Evolutionary conservation across 2,113 vertebrate species (phyloP).

Genomic region (Rana temporaria): DNA sequence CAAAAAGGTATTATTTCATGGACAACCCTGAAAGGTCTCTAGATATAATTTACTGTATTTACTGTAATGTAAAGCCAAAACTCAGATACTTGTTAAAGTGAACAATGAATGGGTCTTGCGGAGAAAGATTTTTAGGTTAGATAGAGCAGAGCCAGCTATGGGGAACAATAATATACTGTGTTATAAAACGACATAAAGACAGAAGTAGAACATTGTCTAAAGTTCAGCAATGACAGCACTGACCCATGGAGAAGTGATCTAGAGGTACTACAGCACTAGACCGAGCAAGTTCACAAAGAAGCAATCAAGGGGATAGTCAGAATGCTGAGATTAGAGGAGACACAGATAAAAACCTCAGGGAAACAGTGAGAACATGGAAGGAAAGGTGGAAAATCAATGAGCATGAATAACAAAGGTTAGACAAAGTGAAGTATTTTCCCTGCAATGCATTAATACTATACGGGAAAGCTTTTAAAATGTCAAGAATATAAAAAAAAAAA

Average conservation of each 20-base stretch:
- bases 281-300: constrained; percentile 22
- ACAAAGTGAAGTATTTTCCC: constrained; percentile 56
- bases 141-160: constrained; percentile 11
- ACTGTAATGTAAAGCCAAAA: too few relatives aligned
- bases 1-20: too few relatives aligned
- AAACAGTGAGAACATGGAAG: constrained; percentile 40
- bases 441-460: constrained; percentile 52
- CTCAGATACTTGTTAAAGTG: not conserved
- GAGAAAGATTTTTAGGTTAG: not conserved
- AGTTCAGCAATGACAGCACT: constrained; percentile 39
- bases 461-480: constrained; percentile 54
- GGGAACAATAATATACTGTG: constrained; percentile 9
- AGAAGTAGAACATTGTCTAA: constrained; percentile 29
- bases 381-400: constrained; percentile 56
- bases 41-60: too few relatives aligned
- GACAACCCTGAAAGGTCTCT: too few relatives aligned
- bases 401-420: constrained; percentile 58
- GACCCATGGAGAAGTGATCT: constrained; percentile 52
- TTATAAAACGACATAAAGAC: constrained; percentile 3
- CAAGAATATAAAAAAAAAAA: constrained; percentile 54
- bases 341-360: constrained; percentile 44
- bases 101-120: not conserved
- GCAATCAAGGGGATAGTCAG: constrained; percentile 43
- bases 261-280: constrained; percentile 23
- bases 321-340: constrained; percentile 50